Percentiles rank a stretch among this genome's conserved stretches.
Conservation (phyloP, 2,888 invertebrate species). For the Allolobophora icterica region DNA sequence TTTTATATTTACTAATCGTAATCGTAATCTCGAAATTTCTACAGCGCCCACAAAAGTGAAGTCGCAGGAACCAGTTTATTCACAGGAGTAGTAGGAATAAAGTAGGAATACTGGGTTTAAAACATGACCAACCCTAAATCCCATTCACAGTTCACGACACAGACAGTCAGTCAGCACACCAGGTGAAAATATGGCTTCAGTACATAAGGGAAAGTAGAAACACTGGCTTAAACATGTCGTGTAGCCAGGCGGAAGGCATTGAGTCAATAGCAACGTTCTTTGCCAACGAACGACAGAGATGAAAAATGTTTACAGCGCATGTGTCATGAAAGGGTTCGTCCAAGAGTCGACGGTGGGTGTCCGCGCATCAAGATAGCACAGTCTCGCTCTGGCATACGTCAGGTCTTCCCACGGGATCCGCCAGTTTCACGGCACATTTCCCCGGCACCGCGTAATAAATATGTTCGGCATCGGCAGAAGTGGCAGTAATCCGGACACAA, state of each 20-base stretch:
- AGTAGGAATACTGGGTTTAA: no score
- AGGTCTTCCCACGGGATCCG: background rate
- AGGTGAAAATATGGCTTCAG: no score
- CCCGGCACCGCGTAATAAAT: background rate
- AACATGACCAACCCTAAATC: no score
- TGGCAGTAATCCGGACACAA: conserved; percentile 17
- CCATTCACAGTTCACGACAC: no score
- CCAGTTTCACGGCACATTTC: background rate
- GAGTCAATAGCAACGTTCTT: background rate
- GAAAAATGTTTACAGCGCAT: background rate
- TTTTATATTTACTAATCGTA: no score
- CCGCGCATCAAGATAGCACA: background rate
- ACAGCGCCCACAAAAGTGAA: no score
- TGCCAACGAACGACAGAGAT: background rate
- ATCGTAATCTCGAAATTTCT: no score
- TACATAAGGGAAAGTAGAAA: no score
- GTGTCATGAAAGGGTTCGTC: background rate
- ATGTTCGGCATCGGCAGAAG: conserved; percentile 7
- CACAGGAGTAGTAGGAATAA: no score
- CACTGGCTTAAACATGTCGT: no score
- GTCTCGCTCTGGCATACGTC: background rate
- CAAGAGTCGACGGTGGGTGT: background rate
- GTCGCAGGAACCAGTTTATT: no score
- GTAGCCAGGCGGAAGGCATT: background rate
- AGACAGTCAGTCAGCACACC: no score